phyloP scores from a whole-genome alignment of 1,140 invertebrate genomes.

The Neuroterus valhalla region DNA sequence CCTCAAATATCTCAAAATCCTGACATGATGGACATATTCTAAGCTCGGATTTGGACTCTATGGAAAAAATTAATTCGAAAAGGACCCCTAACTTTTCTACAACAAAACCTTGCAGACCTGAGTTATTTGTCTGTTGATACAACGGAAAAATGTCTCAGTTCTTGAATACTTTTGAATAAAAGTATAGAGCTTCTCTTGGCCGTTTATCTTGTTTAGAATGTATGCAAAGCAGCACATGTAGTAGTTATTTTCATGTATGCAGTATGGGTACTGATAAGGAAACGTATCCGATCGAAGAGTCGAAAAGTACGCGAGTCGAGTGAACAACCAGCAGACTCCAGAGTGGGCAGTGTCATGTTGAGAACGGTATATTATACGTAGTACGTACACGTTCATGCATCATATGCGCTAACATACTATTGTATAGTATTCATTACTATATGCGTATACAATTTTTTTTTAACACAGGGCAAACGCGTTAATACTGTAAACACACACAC shows the following conservation, averaged over 20 bases:
- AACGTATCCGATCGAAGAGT: not conserved
- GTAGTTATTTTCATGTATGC: not conserved
- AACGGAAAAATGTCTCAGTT: not conserved
- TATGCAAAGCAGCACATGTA: not conserved
- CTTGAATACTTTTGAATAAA: not conserved
- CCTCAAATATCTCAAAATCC: no score
- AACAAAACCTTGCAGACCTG: no score
- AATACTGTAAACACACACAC: no score
- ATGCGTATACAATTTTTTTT: no score
- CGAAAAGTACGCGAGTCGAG: slow-evolving; percentile 8
- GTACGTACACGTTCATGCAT: slow-evolving; percentile 2
- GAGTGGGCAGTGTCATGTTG: slow-evolving; percentile 47
- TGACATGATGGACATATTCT: no score
- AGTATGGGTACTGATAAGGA: not conserved
- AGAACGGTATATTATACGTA: not conserved
- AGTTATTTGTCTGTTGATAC: no score
- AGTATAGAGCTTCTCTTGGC: not conserved
- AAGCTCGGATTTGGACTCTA: no score
- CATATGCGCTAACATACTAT: no score
- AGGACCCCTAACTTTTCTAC: no score
- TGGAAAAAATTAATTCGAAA: no score
- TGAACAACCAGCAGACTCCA: slow-evolving; percentile 39
- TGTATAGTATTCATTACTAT: no score
- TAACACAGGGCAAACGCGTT: no score
- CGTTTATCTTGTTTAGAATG: not conserved